phyloP scores from a whole-genome alignment of 2,888 invertebrate species.

The Heliconius charithonia region DNA sequence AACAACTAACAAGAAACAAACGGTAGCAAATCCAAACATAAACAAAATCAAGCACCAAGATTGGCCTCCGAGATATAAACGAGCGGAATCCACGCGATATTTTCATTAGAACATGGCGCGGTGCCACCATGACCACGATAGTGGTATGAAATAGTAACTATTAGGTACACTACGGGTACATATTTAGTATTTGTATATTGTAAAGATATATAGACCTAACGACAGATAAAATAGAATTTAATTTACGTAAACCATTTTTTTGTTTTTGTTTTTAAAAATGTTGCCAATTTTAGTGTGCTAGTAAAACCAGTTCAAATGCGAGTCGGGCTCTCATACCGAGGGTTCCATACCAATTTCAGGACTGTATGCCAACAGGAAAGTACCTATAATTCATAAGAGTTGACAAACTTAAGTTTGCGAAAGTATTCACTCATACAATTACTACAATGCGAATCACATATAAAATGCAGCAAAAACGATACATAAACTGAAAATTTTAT shows the following conservation, averaged over 20 bases:
- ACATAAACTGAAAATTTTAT: no score
- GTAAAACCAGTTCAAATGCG: no score
- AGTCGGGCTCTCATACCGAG: no score
- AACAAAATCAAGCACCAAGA: constrained; percentile 42
- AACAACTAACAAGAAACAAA: constrained; percentile 23
- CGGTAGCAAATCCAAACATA: constrained; percentile 40
- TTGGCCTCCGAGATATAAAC: constrained; percentile 42
- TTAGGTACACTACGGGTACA: neutral
- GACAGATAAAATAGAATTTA: no score
- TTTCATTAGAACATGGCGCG: constrained; percentile 49
- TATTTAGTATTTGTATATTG: neutral
- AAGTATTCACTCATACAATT: no score
- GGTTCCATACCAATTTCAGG: no score
- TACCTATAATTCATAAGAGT: no score
- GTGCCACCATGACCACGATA: constrained; percentile 35
- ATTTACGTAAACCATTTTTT: neutral
- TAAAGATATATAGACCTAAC: no score
- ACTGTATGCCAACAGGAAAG: no score
- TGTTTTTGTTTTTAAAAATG: neutral
- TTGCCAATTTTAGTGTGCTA: neutral
- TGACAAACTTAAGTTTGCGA: no score
- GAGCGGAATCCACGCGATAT: constrained; percentile 50
- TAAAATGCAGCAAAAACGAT: no score
- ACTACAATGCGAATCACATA: no score
- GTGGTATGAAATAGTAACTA: constrained; percentile 18